Conservation (phyloP, 2,797 vertebrate genomes). For the Epinephelus awoara region DNA sequence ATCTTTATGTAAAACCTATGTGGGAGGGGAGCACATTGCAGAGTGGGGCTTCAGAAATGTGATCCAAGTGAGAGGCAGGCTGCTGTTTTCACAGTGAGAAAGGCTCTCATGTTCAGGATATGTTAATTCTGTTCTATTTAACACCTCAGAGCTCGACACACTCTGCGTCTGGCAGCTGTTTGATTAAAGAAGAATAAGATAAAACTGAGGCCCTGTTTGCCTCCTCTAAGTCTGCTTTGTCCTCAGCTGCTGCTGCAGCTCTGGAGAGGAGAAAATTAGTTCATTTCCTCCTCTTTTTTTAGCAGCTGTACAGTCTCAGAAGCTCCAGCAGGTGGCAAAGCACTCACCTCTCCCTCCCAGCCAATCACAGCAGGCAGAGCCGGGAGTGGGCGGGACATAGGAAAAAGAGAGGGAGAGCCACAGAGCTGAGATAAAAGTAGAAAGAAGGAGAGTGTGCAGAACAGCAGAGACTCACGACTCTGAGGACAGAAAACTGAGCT, state of each 20-base stretch:
- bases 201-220: too few relatives aligned
- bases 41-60: slow-evolving; percentile 57
- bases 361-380: slow-evolving; percentile 68
- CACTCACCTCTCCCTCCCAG: slow-evolving; percentile 49
- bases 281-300: slow-evolving; percentile 61
- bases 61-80: slow-evolving; percentile 65
- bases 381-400: slow-evolving; percentile 55
- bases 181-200: too few relatives aligned
- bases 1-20: slow-evolving; percentile 82
- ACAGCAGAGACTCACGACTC: slow-evolving; percentile 30
- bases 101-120: not conserved
- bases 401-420: slow-evolving; percentile 68
- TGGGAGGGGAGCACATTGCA: slow-evolving; percentile 74
- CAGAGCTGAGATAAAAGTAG: slow-evolving; percentile 70
- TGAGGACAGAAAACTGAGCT: slow-evolving; percentile 7
- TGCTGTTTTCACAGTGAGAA: not conserved
- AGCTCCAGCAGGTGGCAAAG: slow-evolving; percentile 78
- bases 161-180: not conserved
- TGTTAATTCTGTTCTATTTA: not conserved
- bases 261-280: slow-evolving; percentile 56
- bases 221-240: not conserved
- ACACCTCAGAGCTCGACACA: not conserved
- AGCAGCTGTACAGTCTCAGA: slow-evolving; percentile 43
- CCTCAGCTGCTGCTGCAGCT: slow-evolving; percentile 24
- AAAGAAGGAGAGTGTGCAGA: slow-evolving; percentile 52